These are phyloP conservation scores for Podarcis cretensis DNA, from an alignment of 2,113 vertebrate genomes.

Conservation along the genomic window DNA sequence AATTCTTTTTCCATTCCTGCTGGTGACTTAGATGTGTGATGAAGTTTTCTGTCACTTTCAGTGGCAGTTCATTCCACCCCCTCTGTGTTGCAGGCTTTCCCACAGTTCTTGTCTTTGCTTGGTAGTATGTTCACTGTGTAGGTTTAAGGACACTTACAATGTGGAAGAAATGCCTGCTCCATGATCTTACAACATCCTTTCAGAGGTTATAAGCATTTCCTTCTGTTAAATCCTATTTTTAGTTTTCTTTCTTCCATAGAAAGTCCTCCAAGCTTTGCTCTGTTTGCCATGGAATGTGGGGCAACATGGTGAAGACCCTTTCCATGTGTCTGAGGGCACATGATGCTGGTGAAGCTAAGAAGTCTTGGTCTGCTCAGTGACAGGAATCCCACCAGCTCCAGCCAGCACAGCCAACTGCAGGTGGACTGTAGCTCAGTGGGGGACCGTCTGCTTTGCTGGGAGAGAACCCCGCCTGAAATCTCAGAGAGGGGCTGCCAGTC, in stretches of 20 bases:
- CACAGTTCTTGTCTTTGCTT: slow-evolving; percentile 46
- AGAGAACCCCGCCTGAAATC: no score
- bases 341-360: not conserved
- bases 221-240: slow-evolving; percentile 17
- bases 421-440: no score
- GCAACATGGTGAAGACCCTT: not conserved
- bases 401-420: no score
- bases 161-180: slow-evolving; percentile 20
- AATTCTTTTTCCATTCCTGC: slow-evolving; percentile 32
- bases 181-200: not conserved
- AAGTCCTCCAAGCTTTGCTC: slow-evolving; percentile 9
- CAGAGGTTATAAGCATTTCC: slow-evolving; percentile 10
- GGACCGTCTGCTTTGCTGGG: no score
- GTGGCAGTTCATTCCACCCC: slow-evolving; percentile 27
- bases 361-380: no score
- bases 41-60: slow-evolving; percentile 54
- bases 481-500: no score
- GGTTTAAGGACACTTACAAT: slow-evolving; percentile 41
- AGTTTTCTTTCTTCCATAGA: slow-evolving; percentile 25
- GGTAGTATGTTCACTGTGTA: slow-evolving; percentile 24
- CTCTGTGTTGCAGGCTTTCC: slow-evolving; percentile 15
- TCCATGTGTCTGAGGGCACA: not conserved
- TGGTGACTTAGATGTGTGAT: slow-evolving; percentile 51
- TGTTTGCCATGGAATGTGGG: not conserved
- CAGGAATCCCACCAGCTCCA: no score